Evolutionary conservation across 2,113 vertebrate genomes (phyloP), one percentile per base, ranked within the genome.

Genomic region (Pipra filicauda): DNA sequence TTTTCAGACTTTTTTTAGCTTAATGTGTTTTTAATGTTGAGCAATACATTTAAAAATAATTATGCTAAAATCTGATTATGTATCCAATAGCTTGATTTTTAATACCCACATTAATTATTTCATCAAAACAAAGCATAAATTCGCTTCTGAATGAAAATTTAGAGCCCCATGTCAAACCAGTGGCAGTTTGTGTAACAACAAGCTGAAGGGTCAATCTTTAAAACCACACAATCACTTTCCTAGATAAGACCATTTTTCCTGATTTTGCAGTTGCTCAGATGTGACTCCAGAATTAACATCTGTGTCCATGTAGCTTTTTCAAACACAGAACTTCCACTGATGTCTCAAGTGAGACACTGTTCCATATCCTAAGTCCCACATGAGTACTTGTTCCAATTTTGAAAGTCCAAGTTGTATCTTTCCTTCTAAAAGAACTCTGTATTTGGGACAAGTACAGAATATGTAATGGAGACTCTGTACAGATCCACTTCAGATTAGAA

Each of bases 391-490:
- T 74, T 85, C 82, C 85, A 91, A 3, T 88, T 96, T 79, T 88
- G 49, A 70, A 80, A 91, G 88, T 88, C 85, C 85, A 89, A 79
- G 66, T 51, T 69, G 10, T 39, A 26, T 58, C 51, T 83, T 71
- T 57, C 31, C 51, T 62, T 62, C 74, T 46, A 33, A 85, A 85
- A 85, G 77, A 82, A n/a, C 26, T 69, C 46, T 51, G 46, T 67
- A 91, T 85, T 83, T 93, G 88, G 87, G 58, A 95, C 66, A 94
- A 94, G 49, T 16, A 33, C 37, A 70, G 91, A 89, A 91, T 82
- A 85, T 70, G 59, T 82, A 95, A 95, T n/a, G 73, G 81, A 85
- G 52, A 18, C 2, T 49, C 76, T 49, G 30, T 21, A 51, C 62
- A 91, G 74, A 91, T 62, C 26, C 55, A 54, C 54, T 89, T 66